Evolutionary conservation across 2,888 invertebrate species (phyloP), one percentile per base, ranked within the genome.

Genomic region (Xylota segnis): DNA sequence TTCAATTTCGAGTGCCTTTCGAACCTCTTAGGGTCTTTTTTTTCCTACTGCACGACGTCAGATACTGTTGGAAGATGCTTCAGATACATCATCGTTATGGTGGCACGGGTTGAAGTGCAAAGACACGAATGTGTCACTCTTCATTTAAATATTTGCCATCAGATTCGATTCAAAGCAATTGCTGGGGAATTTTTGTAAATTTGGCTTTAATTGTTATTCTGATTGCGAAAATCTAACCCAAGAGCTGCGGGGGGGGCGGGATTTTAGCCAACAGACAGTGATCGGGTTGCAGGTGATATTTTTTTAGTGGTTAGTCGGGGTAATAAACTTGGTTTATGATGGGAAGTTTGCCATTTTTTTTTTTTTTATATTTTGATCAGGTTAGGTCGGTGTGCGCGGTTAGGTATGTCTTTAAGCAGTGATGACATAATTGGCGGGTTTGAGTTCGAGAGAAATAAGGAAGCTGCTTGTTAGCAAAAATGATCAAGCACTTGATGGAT

Each of bases 1-100:
- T 81, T 66, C 59, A 75, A 84, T 71, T 71, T 71, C 43, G 47
- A 84, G 84, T 76, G 75, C 52, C 65, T 81, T 70, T 81, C 56
- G 43, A 76, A 71, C 18, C 79, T 70, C 79, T 71, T 70, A 9
- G 75, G 70, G 61, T 63, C 68, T 68, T 14, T 47, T 52, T 40
- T 12, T 40, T 40, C 1, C 4, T 43, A 59, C 58, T 70, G 54
- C 75, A 81, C 66, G 70, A 70, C 70, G 32, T 2, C 29, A 50
- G 23, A 37, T 27, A n/a, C 1, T 12, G 40, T 29, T 32, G 61
- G 29, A 54, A 82, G 77, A 66, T 52, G 34, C 78, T 72, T 71
- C 18, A 66, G 66, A 23, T 23, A 54, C 43, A 43, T 43, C n/a
- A 18, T 7, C 23, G 32, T 12, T 34, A 37, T 12, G 18, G 23